Evolutionary conservation across 2,888 invertebrate species (phyloP).

Genomic region (Tortricodes alternella): DNA sequence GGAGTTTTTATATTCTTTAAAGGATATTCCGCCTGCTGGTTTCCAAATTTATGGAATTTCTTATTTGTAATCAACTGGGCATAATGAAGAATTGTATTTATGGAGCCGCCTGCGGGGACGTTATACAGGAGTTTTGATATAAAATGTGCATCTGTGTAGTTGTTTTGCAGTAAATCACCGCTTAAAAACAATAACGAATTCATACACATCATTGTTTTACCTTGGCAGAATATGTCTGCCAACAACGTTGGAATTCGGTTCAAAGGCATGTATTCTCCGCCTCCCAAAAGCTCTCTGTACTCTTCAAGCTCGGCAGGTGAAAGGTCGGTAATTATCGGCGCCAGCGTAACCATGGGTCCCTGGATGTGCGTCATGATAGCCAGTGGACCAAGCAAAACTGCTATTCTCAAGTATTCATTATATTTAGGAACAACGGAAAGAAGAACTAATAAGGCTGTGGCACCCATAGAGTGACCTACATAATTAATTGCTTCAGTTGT

Average conservation of each 20-base stretch:
- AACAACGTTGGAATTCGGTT: background rate
- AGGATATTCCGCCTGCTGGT: background rate
- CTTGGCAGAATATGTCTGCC: background rate
- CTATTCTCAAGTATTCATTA: conserved; percentile 14
- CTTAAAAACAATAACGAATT: conserved; percentile 21
- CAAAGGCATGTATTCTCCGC: background rate
- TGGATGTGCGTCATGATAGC: background rate
- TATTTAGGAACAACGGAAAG: conserved; percentile 12
- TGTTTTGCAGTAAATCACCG: conserved; percentile 1
- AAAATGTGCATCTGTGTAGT: background rate
- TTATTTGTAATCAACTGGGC: conserved; percentile 8
- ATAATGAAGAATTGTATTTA: conserved; percentile 21
- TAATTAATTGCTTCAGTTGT: conserved; percentile 7
- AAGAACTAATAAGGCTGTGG: conserved; percentile 23
- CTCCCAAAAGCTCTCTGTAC: background rate
- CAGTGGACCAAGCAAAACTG: conserved; percentile 22
- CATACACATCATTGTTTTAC: background rate
- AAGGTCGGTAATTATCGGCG: background rate
- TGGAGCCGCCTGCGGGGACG: conserved; percentile 24
- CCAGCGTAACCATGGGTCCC: background rate
- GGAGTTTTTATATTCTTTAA: background rate
- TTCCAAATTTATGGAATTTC: conserved; percentile 13
- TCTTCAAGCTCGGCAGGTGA: background rate
- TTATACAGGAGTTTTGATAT: too few relatives aligned
- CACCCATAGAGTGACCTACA: conserved; percentile 28